Evolutionary conservation across 2,113 vertebrate species (phyloP).

Genomic region (Rhea pennata): DNA sequence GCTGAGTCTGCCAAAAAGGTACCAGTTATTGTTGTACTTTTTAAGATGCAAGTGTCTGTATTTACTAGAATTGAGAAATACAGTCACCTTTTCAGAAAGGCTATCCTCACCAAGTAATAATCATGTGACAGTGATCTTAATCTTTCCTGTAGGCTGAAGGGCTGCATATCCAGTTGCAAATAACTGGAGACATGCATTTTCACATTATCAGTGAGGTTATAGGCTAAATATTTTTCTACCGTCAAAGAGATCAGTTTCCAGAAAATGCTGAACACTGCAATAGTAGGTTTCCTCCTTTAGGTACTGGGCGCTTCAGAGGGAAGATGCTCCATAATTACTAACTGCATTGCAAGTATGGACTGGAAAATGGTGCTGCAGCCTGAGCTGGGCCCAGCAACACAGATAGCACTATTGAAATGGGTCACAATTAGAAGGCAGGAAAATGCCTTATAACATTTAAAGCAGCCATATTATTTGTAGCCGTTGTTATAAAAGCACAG

Average conservation of each 20-base stretch:
- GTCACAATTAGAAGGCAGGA: neutral
- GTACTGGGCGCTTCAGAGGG: neutral
- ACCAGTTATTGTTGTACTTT: slow-evolving; percentile 44
- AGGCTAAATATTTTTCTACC: neutral
- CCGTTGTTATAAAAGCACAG: neutral
- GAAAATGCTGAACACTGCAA: neutral
- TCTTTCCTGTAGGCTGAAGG: neutral
- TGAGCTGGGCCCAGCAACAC: neutral
- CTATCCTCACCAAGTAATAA: slow-evolving; percentile 12
- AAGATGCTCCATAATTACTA: neutral
- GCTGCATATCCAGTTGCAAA: neutral
- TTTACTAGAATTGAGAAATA: slow-evolving; percentile 46
- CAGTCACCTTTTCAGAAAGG: slow-evolving; percentile 11
- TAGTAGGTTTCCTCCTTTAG: neutral
- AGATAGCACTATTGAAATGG: rapidly evolving
- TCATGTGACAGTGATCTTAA: neutral
- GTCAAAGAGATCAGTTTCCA: neutral
- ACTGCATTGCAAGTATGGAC: neutral
- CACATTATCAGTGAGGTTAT: neutral
- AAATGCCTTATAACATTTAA: neutral
- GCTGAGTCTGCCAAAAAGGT: slow-evolving; percentile 54
- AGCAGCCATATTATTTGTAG: neutral
- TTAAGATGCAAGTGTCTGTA: slow-evolving; percentile 10
- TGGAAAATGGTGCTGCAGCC: neutral
- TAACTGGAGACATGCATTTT: slow-evolving; percentile 1